Base-by-base conservation (phyloP, 1,140 invertebrate genomes). In the Trichoplusia ni region DNA sequence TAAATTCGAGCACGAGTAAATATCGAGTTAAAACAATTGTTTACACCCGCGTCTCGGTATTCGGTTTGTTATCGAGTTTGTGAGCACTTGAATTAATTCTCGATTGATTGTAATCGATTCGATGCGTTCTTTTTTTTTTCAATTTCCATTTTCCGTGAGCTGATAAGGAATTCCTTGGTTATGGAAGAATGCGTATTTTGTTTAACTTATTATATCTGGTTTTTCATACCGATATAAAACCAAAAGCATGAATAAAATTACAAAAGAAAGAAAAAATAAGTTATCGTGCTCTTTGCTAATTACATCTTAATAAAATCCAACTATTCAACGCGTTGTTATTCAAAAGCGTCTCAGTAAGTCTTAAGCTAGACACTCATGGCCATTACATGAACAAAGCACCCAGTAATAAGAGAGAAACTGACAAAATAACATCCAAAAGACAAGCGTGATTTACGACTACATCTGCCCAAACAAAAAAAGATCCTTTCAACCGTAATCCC, bases 11-110 rank as follows among this genome's bases (percentile, higher is more conserved):
- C 80, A 29, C 76, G 71, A 69, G 72, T 77, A 47, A 47, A 47
- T 47, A 84, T 78, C 72, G 77, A 67, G 72, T 77, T 73, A 69
- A 64, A 69, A 72, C 64, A 79, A 88, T 89, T 83, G 78, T 85
- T 82, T 80, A 86, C 78, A 64, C 54, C 69, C 64, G 47, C 64
- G 64, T 68, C 66, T 63, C 65, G 74, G 66, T 63, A 72, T 72
- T 75, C 70, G 64, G 67, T 62, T 62, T 69, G 63, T 63, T 73
- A 69, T 69, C 65, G 58, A 63, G 64, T 72, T 67, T 54, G 58
- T 33, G 64, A 47, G 54, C 54, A 64, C 62, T 65, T 65, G 69
- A 79, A 75, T 81, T 78, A 82, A 77, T 75, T 79, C 54, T 71
- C 65, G 61, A 74, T 70, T 69, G 54, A 67, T 73, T 51, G 35